These are phyloP conservation scores for Caenorhabditis japonica DNA, from an alignment of 2,888 invertebrate genomes.

Conservation along the genomic window DNA sequence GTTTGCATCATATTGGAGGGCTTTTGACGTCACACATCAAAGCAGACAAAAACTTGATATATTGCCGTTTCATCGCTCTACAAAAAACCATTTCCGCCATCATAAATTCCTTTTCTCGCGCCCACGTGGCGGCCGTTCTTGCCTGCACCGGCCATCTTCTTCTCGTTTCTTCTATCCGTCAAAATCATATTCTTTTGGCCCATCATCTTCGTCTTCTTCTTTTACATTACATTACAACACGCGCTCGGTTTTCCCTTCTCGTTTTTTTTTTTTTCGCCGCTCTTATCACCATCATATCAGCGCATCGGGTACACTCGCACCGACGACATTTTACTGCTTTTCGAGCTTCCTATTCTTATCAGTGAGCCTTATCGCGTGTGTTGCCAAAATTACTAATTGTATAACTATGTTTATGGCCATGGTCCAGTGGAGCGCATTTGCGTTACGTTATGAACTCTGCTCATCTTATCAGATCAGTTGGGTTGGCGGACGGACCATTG, in stretches of 20 bases:
- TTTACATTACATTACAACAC: slow-evolving; percentile 17
- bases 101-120: no score
- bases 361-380: no score
- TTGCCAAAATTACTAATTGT: no score
- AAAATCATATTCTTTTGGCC: no score
- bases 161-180: neutral
- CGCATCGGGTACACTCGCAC: slow-evolving; percentile 32
- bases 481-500: neutral
- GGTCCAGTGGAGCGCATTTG: no score
- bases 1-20: no score
- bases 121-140: slow-evolving; percentile 15
- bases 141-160: neutral
- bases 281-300: slow-evolving; percentile 21
- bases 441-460: slow-evolving; percentile 3
- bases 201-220: neutral
- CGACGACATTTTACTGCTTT: neutral
- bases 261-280: slow-evolving; percentile 9
- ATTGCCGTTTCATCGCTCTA: no score
- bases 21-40: no score
- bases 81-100: neutral
- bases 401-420: no score
- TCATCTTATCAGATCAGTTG: neutral
- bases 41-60: no score
- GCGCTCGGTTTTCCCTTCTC: neutral
- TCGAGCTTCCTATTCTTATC: slow-evolving; percentile 1